Base-by-base conservation (phyloP, 2,113 vertebrate genomes). In the Hiodon alosoides region DNA sequence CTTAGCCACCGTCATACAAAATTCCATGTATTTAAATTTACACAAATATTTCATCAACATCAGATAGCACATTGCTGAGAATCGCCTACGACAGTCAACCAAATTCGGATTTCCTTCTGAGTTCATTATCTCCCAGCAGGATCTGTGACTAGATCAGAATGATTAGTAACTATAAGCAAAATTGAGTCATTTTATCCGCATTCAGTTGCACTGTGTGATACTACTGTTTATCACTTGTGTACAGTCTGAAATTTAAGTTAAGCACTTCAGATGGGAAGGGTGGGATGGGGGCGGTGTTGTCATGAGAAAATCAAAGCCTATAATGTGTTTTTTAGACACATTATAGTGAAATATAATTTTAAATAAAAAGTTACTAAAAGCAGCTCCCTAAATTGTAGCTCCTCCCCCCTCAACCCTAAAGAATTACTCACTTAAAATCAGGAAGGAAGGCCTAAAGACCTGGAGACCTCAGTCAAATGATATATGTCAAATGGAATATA, bases 51-150 rank as follows among this genome's bases (percentile, higher is more conserved):
- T 31, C 31, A 31, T 31, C 31, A 31, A 31, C 31, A 31, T 31
- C 31, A 31, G 2, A 31, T 31, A 31, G 31, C 31, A 31, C 31
- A 31, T 2, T 31, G 31, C 31, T 31, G 60, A 60, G 70, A 54
- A 69, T 55, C 50, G n/a, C 55, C 52, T 69, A 8, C 9, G 52
- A 55, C 51, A 59, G 54, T 59, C 70, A 71, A 71, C 60, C 60
- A 31, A 71, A 71, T 71, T 71, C 53, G 11, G 17, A 31, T n/a
- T 59, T 59, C 17, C 55, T 59, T 57, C 70, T 48, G 48, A 59
- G 54, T 71, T 59, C 70, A 71, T 74, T 66, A 74, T 14, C 48
- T 74, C 61, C 62, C 72, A 74, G 72, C 72, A 51, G 72, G 72
- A 46, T 66, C 14, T 52, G 11, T 8, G 16, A 53, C 72, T 55